A percentile compares a stretch with the other conserved stretches of the same genome.
phyloP scores from a whole-genome alignment of 2,888 invertebrate genomes.

The Microchrysa polita region DNA sequence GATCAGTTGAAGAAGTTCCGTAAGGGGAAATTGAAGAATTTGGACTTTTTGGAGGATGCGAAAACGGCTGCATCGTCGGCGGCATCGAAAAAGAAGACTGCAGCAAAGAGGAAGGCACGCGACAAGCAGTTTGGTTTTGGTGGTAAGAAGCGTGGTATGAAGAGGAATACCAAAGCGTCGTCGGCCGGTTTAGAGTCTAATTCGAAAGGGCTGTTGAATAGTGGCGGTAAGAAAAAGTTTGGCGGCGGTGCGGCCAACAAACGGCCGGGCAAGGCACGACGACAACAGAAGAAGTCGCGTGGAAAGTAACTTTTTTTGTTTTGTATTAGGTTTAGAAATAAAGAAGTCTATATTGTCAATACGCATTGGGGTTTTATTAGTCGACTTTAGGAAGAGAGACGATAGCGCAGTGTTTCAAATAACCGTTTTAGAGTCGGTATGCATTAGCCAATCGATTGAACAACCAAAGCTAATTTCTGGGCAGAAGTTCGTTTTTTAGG shows the following conservation, averaged over 20 bases:
- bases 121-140: constrained; percentile 94
- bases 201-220: constrained; percentile 19
- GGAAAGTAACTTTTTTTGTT: constrained; percentile 14
- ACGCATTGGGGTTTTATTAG: too few relatives aligned
- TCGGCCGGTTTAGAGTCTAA: constrained; percentile 58
- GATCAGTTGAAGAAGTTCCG: constrained; percentile 94
- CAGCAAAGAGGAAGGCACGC: constrained; percentile 73
- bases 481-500: too few relatives aligned
- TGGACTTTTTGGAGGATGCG: constrained; percentile 81
- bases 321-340: too few relatives aligned
- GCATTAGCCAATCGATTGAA: too few relatives aligned
- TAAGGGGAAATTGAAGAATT: constrained; percentile 81
- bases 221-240: neutral
- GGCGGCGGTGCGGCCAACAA: constrained; percentile 55
- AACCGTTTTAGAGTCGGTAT: too few relatives aligned
- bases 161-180: constrained; percentile 86
- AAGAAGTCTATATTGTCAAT: too few relatives aligned
- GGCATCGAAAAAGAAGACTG: constrained; percentile 59
- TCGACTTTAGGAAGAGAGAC: too few relatives aligned
- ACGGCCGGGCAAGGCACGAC: constrained; percentile 69
- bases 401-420: too few relatives aligned
- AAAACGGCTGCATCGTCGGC: constrained; percentile 61
- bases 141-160: constrained; percentile 91
- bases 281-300: constrained; percentile 54
- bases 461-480: too few relatives aligned